Conservation (phyloP, 2,113 vertebrate species). For the Morone chrysops region DNA sequence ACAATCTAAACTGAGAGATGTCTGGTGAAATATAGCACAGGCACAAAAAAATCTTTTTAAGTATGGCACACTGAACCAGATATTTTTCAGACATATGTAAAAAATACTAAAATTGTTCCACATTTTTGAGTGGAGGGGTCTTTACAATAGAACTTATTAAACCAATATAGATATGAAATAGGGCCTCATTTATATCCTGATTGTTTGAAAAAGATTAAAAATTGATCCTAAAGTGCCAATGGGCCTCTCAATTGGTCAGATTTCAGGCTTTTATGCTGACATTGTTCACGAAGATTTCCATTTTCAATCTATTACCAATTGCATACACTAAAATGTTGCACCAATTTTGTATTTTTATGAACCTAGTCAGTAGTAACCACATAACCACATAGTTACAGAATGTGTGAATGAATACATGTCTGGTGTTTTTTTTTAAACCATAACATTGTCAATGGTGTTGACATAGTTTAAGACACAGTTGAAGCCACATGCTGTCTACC, state of each 20-base stretch:
- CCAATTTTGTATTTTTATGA: background rate
- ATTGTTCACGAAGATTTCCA: background rate
- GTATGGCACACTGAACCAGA: background rate
- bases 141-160: too few species aligned
- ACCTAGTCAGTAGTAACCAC: background rate
- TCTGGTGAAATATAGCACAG: background rate
- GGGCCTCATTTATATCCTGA: too few species aligned
- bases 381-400: background rate
- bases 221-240: background rate
- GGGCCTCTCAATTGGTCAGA: background rate
- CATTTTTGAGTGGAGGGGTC: too few species aligned
- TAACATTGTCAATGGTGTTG: constrained; percentile 51
- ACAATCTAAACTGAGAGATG: background rate
- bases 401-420: constrained; percentile 3
- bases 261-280: background rate
- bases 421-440: constrained; percentile 63
- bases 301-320: background rate
- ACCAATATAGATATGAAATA: too few species aligned
- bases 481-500: constrained; percentile 63
- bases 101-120: too few species aligned
- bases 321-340: background rate
- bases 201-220: too few species aligned
- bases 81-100: too few species aligned
- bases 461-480: constrained; percentile 52
- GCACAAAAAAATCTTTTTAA: background rate